phyloP scores from a whole-genome alignment of 2,888 invertebrate genomes.

The Acleris emargana region DNA sequence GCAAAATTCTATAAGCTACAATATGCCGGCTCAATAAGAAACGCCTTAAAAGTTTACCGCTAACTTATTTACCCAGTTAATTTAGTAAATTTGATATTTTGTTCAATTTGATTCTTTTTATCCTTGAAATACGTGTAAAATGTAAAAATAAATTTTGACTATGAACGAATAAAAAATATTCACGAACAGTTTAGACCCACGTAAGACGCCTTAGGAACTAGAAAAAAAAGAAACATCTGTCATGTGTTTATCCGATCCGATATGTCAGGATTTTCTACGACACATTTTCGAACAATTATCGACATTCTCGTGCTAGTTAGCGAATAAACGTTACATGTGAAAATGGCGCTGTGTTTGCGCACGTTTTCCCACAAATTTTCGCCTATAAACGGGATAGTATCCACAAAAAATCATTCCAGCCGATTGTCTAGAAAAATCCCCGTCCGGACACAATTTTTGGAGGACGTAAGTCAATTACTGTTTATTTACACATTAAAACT shows the following conservation, averaged over 20 bases:
- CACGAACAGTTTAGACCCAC: not conserved
- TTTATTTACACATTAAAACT: slow-evolving; percentile 10
- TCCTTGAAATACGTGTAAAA: too few species aligned
- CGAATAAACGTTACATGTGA: slow-evolving; percentile 52
- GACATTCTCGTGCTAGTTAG: slow-evolving; percentile 48
- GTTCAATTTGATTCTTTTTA: too few species aligned
- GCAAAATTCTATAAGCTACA: too few species aligned
- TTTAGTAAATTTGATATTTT: too few species aligned
- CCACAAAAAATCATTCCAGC: slow-evolving; percentile 79
- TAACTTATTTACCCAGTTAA: too few species aligned
- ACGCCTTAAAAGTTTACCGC: too few species aligned
- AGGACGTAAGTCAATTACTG: slow-evolving; percentile 73
- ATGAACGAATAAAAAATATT: too few species aligned
- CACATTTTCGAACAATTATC: slow-evolving; percentile 56
- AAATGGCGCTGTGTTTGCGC: slow-evolving; percentile 84
- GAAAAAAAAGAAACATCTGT: slow-evolving; percentile 51
- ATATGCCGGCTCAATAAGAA: too few species aligned
- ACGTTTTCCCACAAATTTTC: slow-evolving; percentile 82
- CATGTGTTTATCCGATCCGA: slow-evolving; percentile 54
- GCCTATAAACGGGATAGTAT: slow-evolving; percentile 79
- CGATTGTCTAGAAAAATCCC: slow-evolving; percentile 80
- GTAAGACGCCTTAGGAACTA: slow-evolving; percentile 9
- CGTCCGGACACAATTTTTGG: slow-evolving; percentile 74
- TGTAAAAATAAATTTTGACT: too few species aligned
- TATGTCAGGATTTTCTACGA: slow-evolving; percentile 60